Evolutionary conservation across 2,888 invertebrate species (phyloP).

Genomic region (Neocrepidodera transversa): DNA sequence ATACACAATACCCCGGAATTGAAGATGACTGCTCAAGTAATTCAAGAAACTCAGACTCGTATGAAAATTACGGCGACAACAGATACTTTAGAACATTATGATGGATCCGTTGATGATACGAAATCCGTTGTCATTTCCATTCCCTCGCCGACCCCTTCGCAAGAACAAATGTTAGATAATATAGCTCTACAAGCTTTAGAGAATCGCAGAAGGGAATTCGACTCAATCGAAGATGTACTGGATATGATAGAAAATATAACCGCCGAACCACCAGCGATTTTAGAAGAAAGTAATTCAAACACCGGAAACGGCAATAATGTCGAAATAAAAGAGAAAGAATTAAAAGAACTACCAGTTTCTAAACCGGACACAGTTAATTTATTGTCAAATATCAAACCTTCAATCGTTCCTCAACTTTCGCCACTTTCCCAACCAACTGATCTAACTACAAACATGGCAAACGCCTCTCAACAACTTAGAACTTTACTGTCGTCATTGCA

Average conservation of each 20-base stretch:
- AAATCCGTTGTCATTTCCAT: constrained; percentile 73
- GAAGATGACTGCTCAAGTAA: constrained; percentile 59
- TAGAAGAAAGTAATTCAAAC: constrained; percentile 47
- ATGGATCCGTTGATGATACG: constrained; percentile 66
- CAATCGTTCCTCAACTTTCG: constrained; percentile 72
- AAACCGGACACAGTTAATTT: constrained; percentile 40
- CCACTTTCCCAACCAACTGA: constrained; percentile 77
- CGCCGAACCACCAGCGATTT: constrained; percentile 50
- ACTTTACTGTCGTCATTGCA: constrained; percentile 73
- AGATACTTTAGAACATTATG: constrained; percentile 65
- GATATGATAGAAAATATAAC: constrained; percentile 73
- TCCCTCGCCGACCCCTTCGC: constrained; percentile 71
- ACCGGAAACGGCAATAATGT: constrained; percentile 31
- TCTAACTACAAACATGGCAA: constrained; percentile 74
- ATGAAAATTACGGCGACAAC: constrained; percentile 57
- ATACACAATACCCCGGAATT: constrained; percentile 57
- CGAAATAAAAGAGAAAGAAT: constrained; percentile 33
- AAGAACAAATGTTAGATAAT: constrained; percentile 70
- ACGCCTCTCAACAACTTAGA: constrained; percentile 73
- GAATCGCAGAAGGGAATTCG: constrained; percentile 65
- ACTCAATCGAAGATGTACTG: constrained; percentile 73
- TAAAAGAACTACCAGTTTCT: neutral
- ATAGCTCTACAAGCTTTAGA: constrained; percentile 68
- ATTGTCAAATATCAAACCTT: constrained; percentile 46
- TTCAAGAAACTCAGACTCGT: constrained; percentile 54